Base-by-base conservation (phyloP, 2,888 invertebrate species). In the Chymomyza amoena region DNA sequence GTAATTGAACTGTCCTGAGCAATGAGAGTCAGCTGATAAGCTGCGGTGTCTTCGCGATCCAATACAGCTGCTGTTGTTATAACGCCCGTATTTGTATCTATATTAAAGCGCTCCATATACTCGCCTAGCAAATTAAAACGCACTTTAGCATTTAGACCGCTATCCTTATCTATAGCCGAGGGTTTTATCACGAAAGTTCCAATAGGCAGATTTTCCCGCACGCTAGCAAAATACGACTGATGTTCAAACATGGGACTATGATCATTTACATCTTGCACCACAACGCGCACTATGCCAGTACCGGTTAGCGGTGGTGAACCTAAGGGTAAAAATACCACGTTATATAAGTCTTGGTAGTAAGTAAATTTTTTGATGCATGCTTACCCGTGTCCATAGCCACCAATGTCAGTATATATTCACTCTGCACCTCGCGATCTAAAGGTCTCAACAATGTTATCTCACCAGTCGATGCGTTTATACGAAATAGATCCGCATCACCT, bases 331-430 rank as follows among this genome's bases (percentile, higher is more conserved):
- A 32, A 32, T 32, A 7, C 32, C 5, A 32, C 5, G 7, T 32
- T 32, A 32, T 9, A 25, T 51, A 63, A 20, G 20, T 32, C 13
- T n/a, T n/a, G 9, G n/a, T 1, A 45, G 6, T 7, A 13, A 61
- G 15, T 61, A 3, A 13, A 61, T 13, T 15, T 7, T 32, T 32
- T 28, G 13, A 32, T 28, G 36, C 4, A 32, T 70, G 93, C 94
- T 94, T 92, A 97, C 97, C 97, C 82, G 97, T 97, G 93, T 98
- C 98, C 96, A 97, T 97, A 71, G 97, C 98, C 72, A 97, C 96
- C 65, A 98, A 93, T 3, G 97, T 96, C 78, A 98, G 93, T 64
- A 95, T 95, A 90, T 97, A 97, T 92, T 96, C 96, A 73, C 95
- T 94, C 88, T 97, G 96, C 75, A 94, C 92, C 93, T 98, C 98